Evolutionary conservation across 1,140 invertebrate genomes (phyloP).

Genomic region (Scaptomyza graminum): DNA sequence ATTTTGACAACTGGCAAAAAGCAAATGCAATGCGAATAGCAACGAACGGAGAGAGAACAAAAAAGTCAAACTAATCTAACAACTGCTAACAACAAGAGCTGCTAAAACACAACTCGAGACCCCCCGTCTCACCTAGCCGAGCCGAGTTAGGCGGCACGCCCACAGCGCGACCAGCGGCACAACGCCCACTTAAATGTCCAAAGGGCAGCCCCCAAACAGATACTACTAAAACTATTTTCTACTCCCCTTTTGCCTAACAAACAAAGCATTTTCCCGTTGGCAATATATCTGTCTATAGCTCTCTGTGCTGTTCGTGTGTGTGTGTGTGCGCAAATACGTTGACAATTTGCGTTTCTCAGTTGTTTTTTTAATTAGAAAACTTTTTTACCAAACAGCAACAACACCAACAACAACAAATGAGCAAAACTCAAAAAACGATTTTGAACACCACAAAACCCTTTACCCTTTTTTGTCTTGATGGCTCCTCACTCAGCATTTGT

Average conservation of each 20-base stretch:
- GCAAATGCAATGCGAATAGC: slow-evolving; percentile 23
- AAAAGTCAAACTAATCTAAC: slow-evolving; percentile 82
- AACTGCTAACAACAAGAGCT: slow-evolving; percentile 74
- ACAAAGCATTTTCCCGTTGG: slow-evolving; percentile 76
- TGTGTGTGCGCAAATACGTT: slow-evolving; percentile 50
- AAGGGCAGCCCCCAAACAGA: slow-evolving; percentile 18
- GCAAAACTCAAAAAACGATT: slow-evolving; percentile 77
- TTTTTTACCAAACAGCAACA: slow-evolving; percentile 71
- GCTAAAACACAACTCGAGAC: background rate
- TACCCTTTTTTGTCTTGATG: background rate
- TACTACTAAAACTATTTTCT: slow-evolving; percentile 2
- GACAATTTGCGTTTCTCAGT: slow-evolving; percentile 80
- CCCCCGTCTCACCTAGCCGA: too few species aligned
- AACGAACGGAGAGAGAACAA: slow-evolving; percentile 17
- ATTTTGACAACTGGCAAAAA: slow-evolving; percentile 63
- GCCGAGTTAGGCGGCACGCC: background rate
- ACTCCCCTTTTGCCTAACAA: slow-evolving; percentile 58
- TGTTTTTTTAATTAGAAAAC: slow-evolving; percentile 82
- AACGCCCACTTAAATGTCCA: slow-evolving; percentile 23
- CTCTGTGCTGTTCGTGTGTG: slow-evolving; percentile 11
- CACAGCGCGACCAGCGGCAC: slow-evolving; percentile 42
- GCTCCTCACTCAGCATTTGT: slow-evolving; percentile 8
- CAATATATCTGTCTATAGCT: slow-evolving; percentile 46
- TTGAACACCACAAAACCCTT: slow-evolving; percentile 71
- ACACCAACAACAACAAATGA: slow-evolving; percentile 38